Evolutionary conservation across 2,888 invertebrate genomes (phyloP), one percentile per base, ranked within the genome.

Genomic region (Apamea epomidion): DNA sequence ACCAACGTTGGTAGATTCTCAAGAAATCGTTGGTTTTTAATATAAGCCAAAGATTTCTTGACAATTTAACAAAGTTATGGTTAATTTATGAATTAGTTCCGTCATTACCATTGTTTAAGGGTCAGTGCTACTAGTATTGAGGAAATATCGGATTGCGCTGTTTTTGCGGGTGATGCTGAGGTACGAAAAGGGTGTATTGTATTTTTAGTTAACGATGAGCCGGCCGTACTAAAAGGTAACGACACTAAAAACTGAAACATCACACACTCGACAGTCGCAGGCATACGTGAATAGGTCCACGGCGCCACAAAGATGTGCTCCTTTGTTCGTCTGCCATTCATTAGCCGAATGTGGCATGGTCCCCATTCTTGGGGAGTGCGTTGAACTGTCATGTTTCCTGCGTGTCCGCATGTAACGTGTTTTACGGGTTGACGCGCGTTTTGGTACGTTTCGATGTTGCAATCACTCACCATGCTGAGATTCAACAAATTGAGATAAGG

Each of bases 321-420:
- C 93, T 95, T 96, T 96, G 96, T 97, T 94, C 92, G 93, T 93
- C 93, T 93, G 94, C 94, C 93, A 96, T 97, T 96, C 96, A 96
- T 96, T 96, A 96, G 95, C 93, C 94, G 95, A 94, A 95, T 95
- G 95, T 94, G 92, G 93, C 93, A 93, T 93, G 92, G 92, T 94
- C 94, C 94, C 92, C 95, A 95, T 96, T 96, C 95, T 96, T 94
- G 85, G 86, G 90, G 92, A 93, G 97, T 94, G 92, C 96, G 93
- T 94, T 95, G 96, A 96, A 95, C 94, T 95, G 95, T 95, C 94
- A 93, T 93, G 92, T 94, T 94, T 93, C 93, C 93, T 93, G 91
- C 92, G 91, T 91, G 92, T 93, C 90, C 91, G 92, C 91, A 90
- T 92, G 93, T 93, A 95, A 96, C 96, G 92, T 94, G 96, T 95